Evolutionary conservation across 2,113 vertebrate species (phyloP), one percentile per base, ranked within the genome.

Genomic region (Myrmecophaga tridactyla): DNA sequence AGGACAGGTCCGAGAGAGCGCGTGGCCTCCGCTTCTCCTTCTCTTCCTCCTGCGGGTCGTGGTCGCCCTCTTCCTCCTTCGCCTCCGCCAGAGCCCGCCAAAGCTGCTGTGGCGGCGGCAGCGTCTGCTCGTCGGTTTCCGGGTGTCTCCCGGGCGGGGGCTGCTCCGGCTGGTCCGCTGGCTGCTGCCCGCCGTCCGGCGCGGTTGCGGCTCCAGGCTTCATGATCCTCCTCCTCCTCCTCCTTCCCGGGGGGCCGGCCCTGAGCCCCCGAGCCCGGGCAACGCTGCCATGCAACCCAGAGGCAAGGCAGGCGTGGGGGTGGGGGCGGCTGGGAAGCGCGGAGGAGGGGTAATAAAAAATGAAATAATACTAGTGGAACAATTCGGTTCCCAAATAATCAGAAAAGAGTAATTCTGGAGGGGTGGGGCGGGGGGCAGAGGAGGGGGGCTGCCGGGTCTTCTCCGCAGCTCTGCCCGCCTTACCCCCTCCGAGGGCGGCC

Each of bases 241-340:
- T 96, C 92, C 89, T 96, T 91, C 96, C 94, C 96, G 86, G 93
- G 97, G 97, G 97, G 95, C 97, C n/a, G 76, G 96, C 94, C 80
- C 82, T 91, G 90, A 96, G 97, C 97, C 97, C 97, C 97, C 86
- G 95, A 96, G 60, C 94, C 95, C 21, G 78, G 97, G 86, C 97
- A 88, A 92, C 90, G 97, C 96, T 97, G 97, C 97, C 97, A 97
- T 97, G 97, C 97, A 97, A 97, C 97, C 97, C 97, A 92, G 70
- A 97, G 96, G 85, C 92, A 51, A 96, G 91, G 92, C 95, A 48
- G 89, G 96, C 95, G 97, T 85, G 73, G 77, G 92, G 82, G 82
- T 94, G 81, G 92, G 95, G 95, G 94, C 39, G 94, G 94, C 83
- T 60, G 82, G 80, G 90, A 73, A 65, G 86, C 48, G 41, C 39